Conservation (phyloP, 2,797 vertebrate species). For the Aphelocoma californica region DNA sequence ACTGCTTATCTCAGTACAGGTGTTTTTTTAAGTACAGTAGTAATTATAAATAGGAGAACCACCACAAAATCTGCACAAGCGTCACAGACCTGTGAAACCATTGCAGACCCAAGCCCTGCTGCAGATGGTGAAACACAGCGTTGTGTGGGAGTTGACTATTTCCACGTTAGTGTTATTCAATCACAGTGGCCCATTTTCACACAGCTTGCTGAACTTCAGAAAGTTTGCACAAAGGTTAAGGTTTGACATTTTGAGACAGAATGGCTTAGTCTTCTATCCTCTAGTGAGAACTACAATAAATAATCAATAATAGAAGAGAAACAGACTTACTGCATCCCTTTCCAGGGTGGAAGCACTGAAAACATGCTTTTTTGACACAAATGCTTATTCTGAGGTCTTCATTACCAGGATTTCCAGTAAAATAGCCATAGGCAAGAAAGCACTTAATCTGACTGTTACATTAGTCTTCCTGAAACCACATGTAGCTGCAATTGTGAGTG, state of each 20-base stretch:
- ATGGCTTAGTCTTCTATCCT: constrained; percentile 1
- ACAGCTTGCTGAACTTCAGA: constrained; percentile 27
- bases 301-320: constrained; percentile 61
- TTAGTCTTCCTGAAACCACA: constrained; percentile 35
- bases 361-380: constrained; percentile 54
- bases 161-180: constrained; percentile 41
- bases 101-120: background rate
- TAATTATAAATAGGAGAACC: background rate
- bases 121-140: background rate
- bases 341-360: constrained; percentile 23
- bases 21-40: background rate
- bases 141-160: constrained; percentile 51
- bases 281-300: constrained; percentile 36
- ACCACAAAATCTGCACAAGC: constrained; percentile 1
- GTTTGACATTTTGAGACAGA: constrained; percentile 54
- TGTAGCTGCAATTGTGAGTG: background rate
- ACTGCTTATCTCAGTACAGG: background rate
- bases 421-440: constrained; percentile 73
- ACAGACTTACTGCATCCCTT: constrained; percentile 11
- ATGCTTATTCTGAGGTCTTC: constrained; percentile 62
- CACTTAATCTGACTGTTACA: constrained; percentile 59
- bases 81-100: background rate
- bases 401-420: constrained; percentile 64
- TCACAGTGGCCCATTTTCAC: constrained; percentile 56
- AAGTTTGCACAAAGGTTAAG: constrained; percentile 52